phyloP scores from a whole-genome alignment of 1,140 invertebrate species.

The Hypothenemus hampei region DNA sequence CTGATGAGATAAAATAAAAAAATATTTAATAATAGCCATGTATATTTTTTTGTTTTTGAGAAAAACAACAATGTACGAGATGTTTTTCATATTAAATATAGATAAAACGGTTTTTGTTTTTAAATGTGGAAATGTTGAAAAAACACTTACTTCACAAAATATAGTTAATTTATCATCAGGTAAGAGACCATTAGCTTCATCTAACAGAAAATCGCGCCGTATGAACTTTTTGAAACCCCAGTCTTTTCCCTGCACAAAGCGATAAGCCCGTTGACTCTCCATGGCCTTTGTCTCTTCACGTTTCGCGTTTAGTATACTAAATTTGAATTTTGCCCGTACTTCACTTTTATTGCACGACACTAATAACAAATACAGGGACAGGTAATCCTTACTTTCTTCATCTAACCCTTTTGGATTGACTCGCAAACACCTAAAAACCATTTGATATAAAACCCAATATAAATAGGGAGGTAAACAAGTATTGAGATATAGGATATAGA shows the following conservation, averaged over 20 bases:
- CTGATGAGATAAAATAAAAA: constrained; percentile 42
- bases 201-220: constrained; percentile 92
- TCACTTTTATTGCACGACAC: constrained; percentile 99
- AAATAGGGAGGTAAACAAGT: too few relatives aligned
- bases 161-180: constrained; percentile 99
- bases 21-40: too few relatives aligned
- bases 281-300: constrained; percentile 99
- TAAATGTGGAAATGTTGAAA: too few relatives aligned
- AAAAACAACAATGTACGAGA: neutral
- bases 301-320: constrained; percentile 99
- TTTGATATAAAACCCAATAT: too few relatives aligned
- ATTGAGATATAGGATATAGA: too few relatives aligned
- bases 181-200: constrained; percentile 95
- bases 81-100: too few relatives aligned
- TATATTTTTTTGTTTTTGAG: too few relatives aligned
- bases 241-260: constrained; percentile 99
- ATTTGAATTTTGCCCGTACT: constrained; percentile 99
- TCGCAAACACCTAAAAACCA: constrained; percentile 79
- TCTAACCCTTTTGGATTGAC: constrained; percentile 99
- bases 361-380: constrained; percentile 96
- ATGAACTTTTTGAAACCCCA: constrained; percentile 99
- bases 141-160: constrained; percentile 87
- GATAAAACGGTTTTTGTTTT: too few relatives aligned
- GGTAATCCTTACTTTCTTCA: constrained; percentile 99
- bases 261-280: constrained; percentile 85